Conservation (phyloP, 2,113 vertebrate species). For the Colinus virginianus region DNA sequence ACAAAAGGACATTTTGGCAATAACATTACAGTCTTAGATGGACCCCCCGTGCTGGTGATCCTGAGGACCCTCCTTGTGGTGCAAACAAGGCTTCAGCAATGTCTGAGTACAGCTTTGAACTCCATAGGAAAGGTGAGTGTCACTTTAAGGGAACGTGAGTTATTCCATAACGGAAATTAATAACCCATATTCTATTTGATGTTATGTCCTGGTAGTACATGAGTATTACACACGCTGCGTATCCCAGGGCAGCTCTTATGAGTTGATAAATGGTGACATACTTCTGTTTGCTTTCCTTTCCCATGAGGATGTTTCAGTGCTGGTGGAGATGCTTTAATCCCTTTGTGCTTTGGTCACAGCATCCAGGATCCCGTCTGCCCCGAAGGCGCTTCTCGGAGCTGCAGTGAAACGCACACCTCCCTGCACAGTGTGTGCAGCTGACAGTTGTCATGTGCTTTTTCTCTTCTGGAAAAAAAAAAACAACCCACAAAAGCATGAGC, state of each 20-base stretch:
- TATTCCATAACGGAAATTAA: background rate
- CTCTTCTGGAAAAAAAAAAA: background rate
- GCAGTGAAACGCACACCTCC: background rate
- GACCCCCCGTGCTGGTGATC: accelerated
- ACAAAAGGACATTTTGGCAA: background rate
- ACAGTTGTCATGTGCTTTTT: background rate
- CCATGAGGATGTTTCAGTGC: background rate
- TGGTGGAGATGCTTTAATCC: background rate
- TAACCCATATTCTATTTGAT: background rate
- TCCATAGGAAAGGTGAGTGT: background rate
- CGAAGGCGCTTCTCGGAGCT: background rate
- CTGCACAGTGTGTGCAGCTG: accelerated
- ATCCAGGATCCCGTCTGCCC: background rate
- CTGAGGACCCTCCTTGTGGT: background rate
- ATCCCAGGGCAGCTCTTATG: background rate
- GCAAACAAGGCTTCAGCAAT: background rate
- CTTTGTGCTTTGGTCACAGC: background rate
- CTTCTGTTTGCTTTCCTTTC: background rate
- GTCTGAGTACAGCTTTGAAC: accelerated
- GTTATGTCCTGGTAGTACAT: background rate
- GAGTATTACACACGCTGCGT: accelerated
- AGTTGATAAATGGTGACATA: background rate
- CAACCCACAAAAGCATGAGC: background rate
- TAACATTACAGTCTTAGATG: accelerated
- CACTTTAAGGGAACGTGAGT: background rate